Evolutionary conservation across 2,113 vertebrate species (phyloP).

Genomic region (Burhinus oedicnemus): DNA sequence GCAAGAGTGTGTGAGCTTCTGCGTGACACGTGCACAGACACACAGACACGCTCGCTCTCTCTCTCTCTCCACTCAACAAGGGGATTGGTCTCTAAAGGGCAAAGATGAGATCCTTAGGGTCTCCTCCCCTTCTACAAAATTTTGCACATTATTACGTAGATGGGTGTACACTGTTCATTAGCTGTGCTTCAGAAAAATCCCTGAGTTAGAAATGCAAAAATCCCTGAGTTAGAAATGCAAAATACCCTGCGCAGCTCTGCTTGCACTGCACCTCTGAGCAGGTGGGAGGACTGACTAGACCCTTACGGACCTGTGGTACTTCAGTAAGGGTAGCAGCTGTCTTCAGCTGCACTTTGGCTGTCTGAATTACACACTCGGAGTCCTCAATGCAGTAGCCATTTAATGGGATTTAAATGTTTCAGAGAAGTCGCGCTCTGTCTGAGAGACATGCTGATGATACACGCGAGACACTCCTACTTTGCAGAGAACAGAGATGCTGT

Average conservation of each 20-base stretch:
- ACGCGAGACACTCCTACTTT: neutral
- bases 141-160: no score
- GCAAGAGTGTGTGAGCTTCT: no score
- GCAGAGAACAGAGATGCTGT: neutral
- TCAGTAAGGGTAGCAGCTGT: no score
- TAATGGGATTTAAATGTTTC: neutral
- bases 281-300: neutral
- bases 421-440: neutral
- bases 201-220: neutral
- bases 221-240: neutral
- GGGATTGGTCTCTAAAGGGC: neutral
- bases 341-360: neutral
- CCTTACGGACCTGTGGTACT: rapidly evolving
- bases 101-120: no score
- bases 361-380: neutral
- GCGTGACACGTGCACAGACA: no score
- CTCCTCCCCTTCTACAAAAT: neutral
- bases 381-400: rapidly evolving
- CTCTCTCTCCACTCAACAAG: neutral
- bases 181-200: neutral
- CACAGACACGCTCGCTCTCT: no score
- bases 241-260: no score
- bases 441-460: neutral
- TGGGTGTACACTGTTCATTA: neutral
- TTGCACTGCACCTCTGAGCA: neutral